Evolutionary conservation across 2,797 vertebrate genomes (phyloP), one percentile per base, ranked within the genome.

Genomic region (Cheracebus regulus): DNA sequence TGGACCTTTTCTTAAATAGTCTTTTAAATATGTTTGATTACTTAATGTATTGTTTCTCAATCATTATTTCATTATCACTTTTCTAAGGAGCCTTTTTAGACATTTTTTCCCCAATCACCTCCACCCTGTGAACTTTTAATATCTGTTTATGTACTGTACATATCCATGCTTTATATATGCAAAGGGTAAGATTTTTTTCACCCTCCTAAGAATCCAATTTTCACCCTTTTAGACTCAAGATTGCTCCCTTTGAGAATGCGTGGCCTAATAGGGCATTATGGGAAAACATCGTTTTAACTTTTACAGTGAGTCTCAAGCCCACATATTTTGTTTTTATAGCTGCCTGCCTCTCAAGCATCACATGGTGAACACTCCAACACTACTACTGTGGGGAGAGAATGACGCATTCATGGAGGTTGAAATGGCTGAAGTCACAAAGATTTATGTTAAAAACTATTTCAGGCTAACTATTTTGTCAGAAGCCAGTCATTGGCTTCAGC

Each of bases 401-500:
- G 99, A 99, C 46, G 99, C 99, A 0, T 99, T 99, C 98, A 98
- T 99, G 98, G 99, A 99, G 98, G 99, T 99, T 97, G 99, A 99
- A 94, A 99, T 99, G 99, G 99, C 99, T 1, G 99, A 99, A 98
- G 99, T 99, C 6, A 99, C 99, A 95, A 99, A 99, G 67, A 98
- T 99, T 92, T 99, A 99, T 98, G 99, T 99, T 97, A 99, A 99
- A 98, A 99, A 99, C 97, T 99, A 99, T 97, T 99, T 99, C 98
- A 99, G 99, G 95, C 99, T 99, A 97, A 99, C 99, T 97, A 99
- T 99, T 98, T 99, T 99, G 96, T 99, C 99, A 24, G 99, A 99
- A 87, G 99, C 99, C 94, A 99, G 99, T 91, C 99, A 99, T 73
- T 99, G 99, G 99, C 99, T 99, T 98, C 99, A 99, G 98, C 99